phyloP scores from a whole-genome alignment of 2,797 vertebrate genomes.

The Lacerta viridis region DNA sequence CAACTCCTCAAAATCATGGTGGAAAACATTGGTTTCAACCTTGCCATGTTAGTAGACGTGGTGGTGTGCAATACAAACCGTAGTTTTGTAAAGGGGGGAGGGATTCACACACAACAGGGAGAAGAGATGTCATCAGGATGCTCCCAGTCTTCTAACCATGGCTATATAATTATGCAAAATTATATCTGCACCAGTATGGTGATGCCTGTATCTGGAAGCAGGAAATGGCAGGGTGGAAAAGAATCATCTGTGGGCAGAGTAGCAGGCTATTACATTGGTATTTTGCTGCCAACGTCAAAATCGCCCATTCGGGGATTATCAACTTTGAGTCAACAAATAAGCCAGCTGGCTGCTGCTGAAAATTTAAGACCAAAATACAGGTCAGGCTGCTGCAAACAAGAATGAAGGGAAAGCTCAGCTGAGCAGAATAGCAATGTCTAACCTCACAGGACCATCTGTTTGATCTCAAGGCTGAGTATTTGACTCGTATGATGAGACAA shows the following conservation, averaged over 20 bases:
- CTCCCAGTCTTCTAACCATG: not conserved
- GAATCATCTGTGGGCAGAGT: not conserved
- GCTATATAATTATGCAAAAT: not conserved
- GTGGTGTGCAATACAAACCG: not conserved
- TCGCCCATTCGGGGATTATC: not conserved
- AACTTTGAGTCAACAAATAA: not conserved
- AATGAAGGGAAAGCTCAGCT: constrained; percentile 6
- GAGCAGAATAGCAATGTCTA: not conserved
- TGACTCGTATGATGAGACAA: not conserved
- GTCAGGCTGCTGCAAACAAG: not conserved
- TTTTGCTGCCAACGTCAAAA: constrained; percentile 32
- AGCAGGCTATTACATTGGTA: not conserved
- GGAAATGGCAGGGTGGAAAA: not conserved
- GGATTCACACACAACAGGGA: not conserved
- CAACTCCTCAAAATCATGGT: not conserved
- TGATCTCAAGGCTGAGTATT: not conserved
- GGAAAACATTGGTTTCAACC: not conserved
- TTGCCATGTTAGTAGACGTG: too few species aligned
- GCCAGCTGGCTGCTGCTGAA: constrained; percentile 13
- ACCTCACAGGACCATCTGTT: not conserved
- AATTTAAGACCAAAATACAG: constrained; percentile 9
- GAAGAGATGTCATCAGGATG: not conserved
- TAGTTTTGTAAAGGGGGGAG: not conserved
- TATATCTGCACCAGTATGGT: not conserved
- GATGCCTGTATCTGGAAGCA: not conserved